These are phyloP conservation scores for Caenorhabditis sinica DNA, from an alignment of 2,888 invertebrate species.

Conservation along the genomic window DNA sequence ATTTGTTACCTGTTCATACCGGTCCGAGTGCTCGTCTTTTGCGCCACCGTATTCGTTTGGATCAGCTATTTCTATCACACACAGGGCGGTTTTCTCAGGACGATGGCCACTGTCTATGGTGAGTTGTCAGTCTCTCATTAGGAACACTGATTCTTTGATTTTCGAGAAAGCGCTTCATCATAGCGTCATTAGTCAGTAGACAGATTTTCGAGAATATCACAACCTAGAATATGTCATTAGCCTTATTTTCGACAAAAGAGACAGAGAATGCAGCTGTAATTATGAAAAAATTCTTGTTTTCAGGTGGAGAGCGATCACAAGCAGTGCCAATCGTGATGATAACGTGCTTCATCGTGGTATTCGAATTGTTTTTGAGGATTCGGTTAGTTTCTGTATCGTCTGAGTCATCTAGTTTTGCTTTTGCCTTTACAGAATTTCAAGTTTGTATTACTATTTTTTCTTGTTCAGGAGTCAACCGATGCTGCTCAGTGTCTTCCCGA, in stretches of 20 bases:
- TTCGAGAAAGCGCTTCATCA: too few species aligned
- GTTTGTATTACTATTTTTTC: constrained; percentile 34
- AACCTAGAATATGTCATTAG: background rate
- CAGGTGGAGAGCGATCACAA: constrained; percentile 64
- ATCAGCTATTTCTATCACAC: constrained; percentile 68
- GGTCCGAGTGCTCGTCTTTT: constrained; percentile 86
- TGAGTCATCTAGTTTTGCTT: background rate
- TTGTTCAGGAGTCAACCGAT: constrained; percentile 57
- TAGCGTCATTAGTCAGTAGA: too few species aligned
- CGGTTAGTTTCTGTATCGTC: constrained; percentile 32
- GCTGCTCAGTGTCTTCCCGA: constrained; percentile 50
- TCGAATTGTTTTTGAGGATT: constrained; percentile 60
- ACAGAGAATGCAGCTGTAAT: background rate
- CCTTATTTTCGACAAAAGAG: background rate
- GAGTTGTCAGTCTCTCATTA: constrained; percentile 12
- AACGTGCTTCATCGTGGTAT: constrained; percentile 49
- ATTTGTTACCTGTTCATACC: constrained; percentile 99
- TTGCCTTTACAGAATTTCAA: constrained; percentile 46
- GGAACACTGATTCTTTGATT: too few species aligned
- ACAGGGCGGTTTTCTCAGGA: constrained; percentile 71
- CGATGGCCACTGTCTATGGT: constrained; percentile 63
- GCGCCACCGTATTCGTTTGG: constrained; percentile 90
- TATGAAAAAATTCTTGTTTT: constrained; percentile 23
- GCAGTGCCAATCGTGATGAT: constrained; percentile 53
- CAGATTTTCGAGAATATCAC: background rate